Evolutionary conservation across 2,797 vertebrate species (phyloP), one percentile per base, ranked within the genome.

Genomic region (Anguilla pacifica): DNA sequence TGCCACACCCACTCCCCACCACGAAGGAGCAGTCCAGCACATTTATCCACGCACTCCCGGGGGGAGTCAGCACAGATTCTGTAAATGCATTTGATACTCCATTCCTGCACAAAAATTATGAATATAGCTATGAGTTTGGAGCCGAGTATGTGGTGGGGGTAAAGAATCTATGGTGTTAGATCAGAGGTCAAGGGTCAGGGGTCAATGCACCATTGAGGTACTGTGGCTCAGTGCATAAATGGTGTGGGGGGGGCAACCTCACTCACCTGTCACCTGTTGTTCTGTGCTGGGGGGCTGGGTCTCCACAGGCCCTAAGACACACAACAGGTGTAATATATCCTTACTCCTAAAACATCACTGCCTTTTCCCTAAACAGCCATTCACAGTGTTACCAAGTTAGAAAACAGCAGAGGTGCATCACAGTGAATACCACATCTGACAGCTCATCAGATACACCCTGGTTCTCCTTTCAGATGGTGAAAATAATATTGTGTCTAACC

Each of bases 201-300:
- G 25, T 3, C n/a, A 28, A 70, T 5, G 25, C 67, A 70, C 25
- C 67, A 70, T 22, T 10, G 55, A 9, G 2, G 9, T 70, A 70
- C 22, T 31, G n/a, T 2, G 13, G 1, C 17, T 35, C 28, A 35
- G 70, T 28, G 28, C 25, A 72, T 31, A 35, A 31, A 72, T 31
- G 83, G 19, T 5, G 43, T 17, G 49, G 82, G 22, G 15, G 49
- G 15, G 35, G 59, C 0, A 28, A 28, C 1, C 35, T 3, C 39
- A 88, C 94, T 95, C 93, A 96, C 95, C 94, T 2, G 93, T 87
- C 0, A 89, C 17, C 85, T 94, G 92, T 90, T 89, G 93, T 61
- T 94, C 93, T 0, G 84, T 88, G 55, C 88, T 0, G 87, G 6
- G 39, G n/a, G 89, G 39, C 59, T 87, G 86, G 0, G 89, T 72